A percentile compares a stretch with the other conserved stretches of the same genome.
phyloP scores from a whole-genome alignment of 2,797 vertebrate species.

The Smutsia gigantea region DNA sequence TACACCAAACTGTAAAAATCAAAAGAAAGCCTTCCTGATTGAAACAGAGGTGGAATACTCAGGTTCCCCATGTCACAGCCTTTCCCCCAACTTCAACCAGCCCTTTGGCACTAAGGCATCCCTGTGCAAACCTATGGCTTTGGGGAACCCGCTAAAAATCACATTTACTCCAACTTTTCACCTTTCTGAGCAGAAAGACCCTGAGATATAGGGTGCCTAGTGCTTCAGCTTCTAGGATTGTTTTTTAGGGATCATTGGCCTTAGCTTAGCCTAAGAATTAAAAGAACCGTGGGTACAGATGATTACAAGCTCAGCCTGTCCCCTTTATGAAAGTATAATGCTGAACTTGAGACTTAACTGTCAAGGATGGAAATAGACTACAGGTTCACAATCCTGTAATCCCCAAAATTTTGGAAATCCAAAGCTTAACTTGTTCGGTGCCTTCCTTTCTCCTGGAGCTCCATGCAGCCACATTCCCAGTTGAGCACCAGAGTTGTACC shows the following conservation, averaged over 20 bases:
- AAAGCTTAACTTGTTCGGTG: constrained; percentile 59
- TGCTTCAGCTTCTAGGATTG: not conserved
- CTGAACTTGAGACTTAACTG: constrained; percentile 43
- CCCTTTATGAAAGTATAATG: not conserved
- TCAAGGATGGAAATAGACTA: constrained; percentile 49
- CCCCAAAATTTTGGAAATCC: constrained; percentile 46
- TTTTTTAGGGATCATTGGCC: not conserved
- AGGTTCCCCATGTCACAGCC: not conserved
- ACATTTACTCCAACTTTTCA: not conserved
- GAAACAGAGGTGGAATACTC: not conserved
- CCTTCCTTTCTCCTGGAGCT: not conserved
- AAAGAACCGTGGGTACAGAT: not conserved
- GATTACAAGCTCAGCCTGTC: not conserved
- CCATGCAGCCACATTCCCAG: not conserved
- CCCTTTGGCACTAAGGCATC: not conserved
- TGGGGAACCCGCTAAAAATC: not conserved
- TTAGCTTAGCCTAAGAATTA: not conserved
- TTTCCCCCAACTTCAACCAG: not conserved
- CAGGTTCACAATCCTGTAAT: constrained; percentile 55
- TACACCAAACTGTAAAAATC: not conserved
- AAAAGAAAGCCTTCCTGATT: not conserved
- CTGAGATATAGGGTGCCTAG: not conserved
- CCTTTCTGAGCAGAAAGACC: not conserved
- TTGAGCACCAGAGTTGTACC: not conserved
- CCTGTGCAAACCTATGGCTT: not conserved